phyloP scores from a whole-genome alignment of 2,113 vertebrate genomes.

The Dasypus novemcinctus region DNA sequence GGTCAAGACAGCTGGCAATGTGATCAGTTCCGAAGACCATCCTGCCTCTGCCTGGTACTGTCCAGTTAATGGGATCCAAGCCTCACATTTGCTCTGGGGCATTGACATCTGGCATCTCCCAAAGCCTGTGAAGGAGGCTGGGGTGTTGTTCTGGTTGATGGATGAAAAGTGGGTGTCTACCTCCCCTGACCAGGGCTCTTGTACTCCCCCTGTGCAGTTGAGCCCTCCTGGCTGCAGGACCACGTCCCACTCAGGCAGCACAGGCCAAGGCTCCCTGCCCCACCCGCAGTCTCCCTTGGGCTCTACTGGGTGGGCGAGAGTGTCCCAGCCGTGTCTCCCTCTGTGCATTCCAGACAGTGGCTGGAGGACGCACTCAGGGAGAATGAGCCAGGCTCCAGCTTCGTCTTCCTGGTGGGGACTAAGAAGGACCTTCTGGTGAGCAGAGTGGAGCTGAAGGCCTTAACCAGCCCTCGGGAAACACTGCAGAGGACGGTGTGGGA shows the following conservation, averaged over 20 bases:
- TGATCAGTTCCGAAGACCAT: background rate
- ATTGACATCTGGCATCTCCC: background rate
- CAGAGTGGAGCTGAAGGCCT: background rate
- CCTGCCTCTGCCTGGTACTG: background rate
- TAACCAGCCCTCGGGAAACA: background rate
- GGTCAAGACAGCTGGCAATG: background rate
- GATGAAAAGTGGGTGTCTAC: background rate
- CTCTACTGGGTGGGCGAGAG: background rate
- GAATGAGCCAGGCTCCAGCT: slow-evolving; percentile 88
- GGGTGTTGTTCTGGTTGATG: background rate
- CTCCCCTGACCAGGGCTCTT: background rate
- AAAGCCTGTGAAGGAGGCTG: background rate
- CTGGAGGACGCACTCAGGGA: slow-evolving; percentile 90
- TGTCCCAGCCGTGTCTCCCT: background rate
- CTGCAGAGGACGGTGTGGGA: background rate
- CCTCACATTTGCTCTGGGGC: background rate
- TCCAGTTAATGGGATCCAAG: background rate
- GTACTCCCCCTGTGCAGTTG: no score
- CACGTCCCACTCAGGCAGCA: background rate
- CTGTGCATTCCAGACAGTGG: slow-evolving; percentile 87
- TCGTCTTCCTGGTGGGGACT: slow-evolving; percentile 91
- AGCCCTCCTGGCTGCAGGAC: background rate
- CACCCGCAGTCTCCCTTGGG: background rate
- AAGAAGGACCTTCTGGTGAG: slow-evolving; percentile 94
- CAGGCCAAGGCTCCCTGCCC: background rate